Evolutionary conservation across 2,797 vertebrate species (phyloP), one percentile per base, ranked within the genome.

Genomic region (Yasuhikotakia modesta): DNA sequence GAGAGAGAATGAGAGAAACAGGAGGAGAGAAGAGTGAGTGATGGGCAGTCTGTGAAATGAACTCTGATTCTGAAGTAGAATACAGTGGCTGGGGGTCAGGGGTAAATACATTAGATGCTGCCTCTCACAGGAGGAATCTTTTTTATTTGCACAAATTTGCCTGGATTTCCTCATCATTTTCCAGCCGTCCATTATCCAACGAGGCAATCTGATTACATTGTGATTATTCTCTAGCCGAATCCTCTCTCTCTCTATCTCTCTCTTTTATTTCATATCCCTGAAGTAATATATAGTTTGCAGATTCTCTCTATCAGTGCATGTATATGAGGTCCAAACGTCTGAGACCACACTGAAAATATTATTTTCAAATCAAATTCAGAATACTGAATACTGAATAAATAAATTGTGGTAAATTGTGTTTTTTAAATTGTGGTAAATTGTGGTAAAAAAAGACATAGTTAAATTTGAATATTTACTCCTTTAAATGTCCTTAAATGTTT

Each of bases 141-240:
- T 97, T 97, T 97, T 95, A 98, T 99, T 98, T 96, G 95, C 95
- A 97, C 96, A 98, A 97, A 97, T 97, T 96, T 97, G 96, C 96
- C 95, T 96, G 94, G 96, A 97, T 96, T 98, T 96, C 96, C 91
- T 97, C 94, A 95, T 96, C 95, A 96, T 98, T 97, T 97, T 95
- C 95, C 94, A 86, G 93, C 94, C 95, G 95, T 97, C 97, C 96
- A 98, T 99, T 98, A 99, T 98, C 97, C 92, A 94, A 97, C 94
- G 92, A 93, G 93, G 94, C 96, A 97, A 99, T 98, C 94, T 89
- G 96, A 99, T 99, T 99, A 98, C 93, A 92, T 92, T 90, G 91
- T 95, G 96, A 97, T 98, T 98, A 98, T 96, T 97, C 96, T 95
- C 94, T 91, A 90, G 91, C 89, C 91, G 88, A 87, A 86, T 87